phyloP scores from a whole-genome alignment of 2,888 invertebrate genomes.

The Mythimna lalbum region DNA sequence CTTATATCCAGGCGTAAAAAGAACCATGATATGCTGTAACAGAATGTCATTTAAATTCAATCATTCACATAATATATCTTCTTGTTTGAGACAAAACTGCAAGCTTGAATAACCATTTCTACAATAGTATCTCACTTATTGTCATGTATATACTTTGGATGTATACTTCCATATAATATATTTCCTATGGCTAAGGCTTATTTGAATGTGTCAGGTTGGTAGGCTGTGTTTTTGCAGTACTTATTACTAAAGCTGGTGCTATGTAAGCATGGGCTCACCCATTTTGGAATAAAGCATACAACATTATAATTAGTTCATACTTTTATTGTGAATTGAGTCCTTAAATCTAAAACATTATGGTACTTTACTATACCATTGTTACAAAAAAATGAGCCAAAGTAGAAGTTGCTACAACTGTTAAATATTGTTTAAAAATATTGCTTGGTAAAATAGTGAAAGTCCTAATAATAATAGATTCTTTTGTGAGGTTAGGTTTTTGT shows the following conservation, averaged over 20 bases:
- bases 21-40: not conserved
- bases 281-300: constrained; percentile 79
- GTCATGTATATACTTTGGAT: not conserved
- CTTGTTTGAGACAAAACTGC: not conserved
- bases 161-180: constrained; percentile 6
- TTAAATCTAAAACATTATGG: constrained; percentile 83
- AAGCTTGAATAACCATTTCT: constrained; percentile 1
- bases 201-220: constrained; percentile 5
- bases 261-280: constrained; percentile 30
- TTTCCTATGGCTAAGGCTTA: not conserved
- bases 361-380: constrained; percentile 73
- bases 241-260: constrained; percentile 19
- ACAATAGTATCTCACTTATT: not conserved
- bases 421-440: constrained; percentile 41
- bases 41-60: not conserved
- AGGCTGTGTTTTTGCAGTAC: constrained; percentile 6
- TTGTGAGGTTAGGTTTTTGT: constrained; percentile 26
- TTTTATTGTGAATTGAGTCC: constrained; percentile 84
- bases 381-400: constrained; percentile 68
- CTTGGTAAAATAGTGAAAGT: constrained; percentile 26
- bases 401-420: constrained; percentile 60
- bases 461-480: constrained; percentile 34
- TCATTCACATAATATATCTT: not conserved
- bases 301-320: constrained; percentile 74
- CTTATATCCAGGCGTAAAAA: not conserved